Conservation (phyloP, 1,140 invertebrate species). For the Bombus waltoni region DNA sequence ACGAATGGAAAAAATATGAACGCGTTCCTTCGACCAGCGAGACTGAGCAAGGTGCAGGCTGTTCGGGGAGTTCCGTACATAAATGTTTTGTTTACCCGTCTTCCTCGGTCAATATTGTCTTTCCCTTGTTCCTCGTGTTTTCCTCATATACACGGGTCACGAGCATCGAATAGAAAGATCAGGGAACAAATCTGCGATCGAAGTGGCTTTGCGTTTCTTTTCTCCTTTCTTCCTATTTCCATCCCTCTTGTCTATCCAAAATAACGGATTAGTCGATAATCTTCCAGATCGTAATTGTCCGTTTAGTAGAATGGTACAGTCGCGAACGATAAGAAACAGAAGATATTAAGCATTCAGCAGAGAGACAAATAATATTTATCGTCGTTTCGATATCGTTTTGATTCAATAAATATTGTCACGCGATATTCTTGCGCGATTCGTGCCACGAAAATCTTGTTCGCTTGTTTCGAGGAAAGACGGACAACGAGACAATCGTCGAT, state of each 20-base stretch:
- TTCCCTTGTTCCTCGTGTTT: background rate
- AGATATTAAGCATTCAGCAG: too few relatives aligned
- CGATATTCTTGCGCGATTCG: background rate
- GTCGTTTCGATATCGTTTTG: too few relatives aligned
- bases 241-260: too few relatives aligned
- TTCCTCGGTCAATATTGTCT: constrained; percentile 14
- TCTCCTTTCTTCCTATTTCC: background rate
- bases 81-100: constrained; percentile 33
- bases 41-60: background rate
- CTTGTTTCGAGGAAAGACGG: background rate
- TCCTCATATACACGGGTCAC: background rate
- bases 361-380: too few relatives aligned
- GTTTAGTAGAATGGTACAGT: background rate
- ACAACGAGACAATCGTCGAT: too few relatives aligned
- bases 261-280: background rate
- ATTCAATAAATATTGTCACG: background rate
- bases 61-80: background rate
- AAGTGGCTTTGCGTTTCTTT: background rate
- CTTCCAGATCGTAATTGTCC: background rate
- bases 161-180: constrained; percentile 7
- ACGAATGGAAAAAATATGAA: constrained; percentile 17
- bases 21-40: background rate
- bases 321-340: background rate
- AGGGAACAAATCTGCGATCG: constrained; percentile 18
- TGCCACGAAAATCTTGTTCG: background rate